phyloP scores from a whole-genome alignment of 2,113 vertebrate species.

The Charina bottae region DNA sequence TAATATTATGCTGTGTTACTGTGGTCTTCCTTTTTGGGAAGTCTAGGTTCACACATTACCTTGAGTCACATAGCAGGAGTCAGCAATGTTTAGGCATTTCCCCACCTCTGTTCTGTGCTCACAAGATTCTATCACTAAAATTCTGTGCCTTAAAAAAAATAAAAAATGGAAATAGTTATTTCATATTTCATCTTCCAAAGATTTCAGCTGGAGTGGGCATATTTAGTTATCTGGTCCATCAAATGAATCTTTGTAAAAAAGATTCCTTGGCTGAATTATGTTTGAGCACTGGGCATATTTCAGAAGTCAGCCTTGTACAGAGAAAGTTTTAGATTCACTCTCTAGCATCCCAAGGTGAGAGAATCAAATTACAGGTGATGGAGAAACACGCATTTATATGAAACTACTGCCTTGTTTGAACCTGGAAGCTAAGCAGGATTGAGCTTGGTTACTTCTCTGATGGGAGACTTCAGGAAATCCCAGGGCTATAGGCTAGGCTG shows the following conservation, averaged over 20 bases:
- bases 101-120: background rate
- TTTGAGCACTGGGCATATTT: background rate
- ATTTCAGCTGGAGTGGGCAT: background rate
- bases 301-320: background rate
- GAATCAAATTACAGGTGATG: background rate
- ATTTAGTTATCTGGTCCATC: background rate
- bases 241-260: background rate
- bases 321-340: background rate
- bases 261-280: background rate
- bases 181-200: background rate
- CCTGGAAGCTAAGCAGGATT: background rate
- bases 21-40: background rate
- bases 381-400: background rate
- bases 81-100: background rate
- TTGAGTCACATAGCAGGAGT: background rate
- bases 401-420: background rate
- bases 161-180: background rate
- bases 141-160: background rate
- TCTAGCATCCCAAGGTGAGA: background rate
- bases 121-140: background rate
- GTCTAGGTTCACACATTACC: background rate
- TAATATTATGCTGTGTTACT: background rate
- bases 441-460: background rate
- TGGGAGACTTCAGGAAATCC: background rate
- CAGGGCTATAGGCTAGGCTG: background rate